Base-by-base conservation (phyloP, 1,140 invertebrate genomes). In the Micrasema minimum region DNA sequence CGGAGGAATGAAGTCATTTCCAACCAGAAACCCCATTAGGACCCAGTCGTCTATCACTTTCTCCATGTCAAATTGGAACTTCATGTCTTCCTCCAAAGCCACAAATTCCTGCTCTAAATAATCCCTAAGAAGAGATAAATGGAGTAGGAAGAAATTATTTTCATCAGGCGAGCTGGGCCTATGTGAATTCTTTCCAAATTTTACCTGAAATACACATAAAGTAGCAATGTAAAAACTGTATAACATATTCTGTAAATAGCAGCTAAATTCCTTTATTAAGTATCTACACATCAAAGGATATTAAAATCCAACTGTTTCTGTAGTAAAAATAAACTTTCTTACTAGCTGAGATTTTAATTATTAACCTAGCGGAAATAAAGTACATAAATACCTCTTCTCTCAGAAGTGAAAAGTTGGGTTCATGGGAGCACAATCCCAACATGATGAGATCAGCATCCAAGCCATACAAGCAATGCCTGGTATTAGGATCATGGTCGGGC, bases 1-100 rank as follows among this genome's bases (percentile, higher is more conserved):
- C 83, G 98, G 89, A 0, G 97, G 97, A 77, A 99, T 94, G 82
- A 99, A 99, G 83, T 99, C 97, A 82, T 99, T 99, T 46, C 97
- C 97, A 5, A 99, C 92, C 23, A 99, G 83, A 81, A 98, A 98
- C 1, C 95, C 93, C 93, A 99, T 96, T 6, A 99, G 82, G 2
- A 99, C 90, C 93, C 91, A 90, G 69, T 91, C 90, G 62, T 91
- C 89, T 0, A 91, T 88, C 35, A 91, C 78, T 65, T 91, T 90
- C 77, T 97, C 96, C 68, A 97, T 84, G 79, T 96, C 89, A 81
- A 90, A 96, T 2, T 82, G 74, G 83, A 94, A 96, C 0, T 85
- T 79, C 20, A 95, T 77, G 31, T 88, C 86, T 2, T 87, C 82
- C 79, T 93, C 94, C 0, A 98, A 77, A 0, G 83, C 77, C 50